A percentile compares a stretch with the other conserved stretches of the same genome.
These are phyloP conservation scores for Hemichromis elongatus DNA, from an alignment of 2,113 vertebrate genomes.

Conservation along the genomic window DNA sequence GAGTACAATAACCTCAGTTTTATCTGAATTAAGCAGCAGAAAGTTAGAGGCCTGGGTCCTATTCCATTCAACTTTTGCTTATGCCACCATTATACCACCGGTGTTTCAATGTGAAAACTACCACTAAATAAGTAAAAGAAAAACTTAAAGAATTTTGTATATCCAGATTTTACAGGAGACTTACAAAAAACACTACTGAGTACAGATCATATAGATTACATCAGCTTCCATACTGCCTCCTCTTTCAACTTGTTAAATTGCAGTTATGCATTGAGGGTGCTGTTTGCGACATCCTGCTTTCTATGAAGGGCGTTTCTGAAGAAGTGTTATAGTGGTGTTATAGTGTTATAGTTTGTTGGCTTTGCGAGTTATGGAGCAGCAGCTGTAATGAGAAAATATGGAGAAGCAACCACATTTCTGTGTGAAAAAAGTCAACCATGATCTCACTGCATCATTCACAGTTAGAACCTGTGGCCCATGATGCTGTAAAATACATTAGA, in stretches of 20 bases:
- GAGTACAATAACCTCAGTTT: too few relatives aligned
- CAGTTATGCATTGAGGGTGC: accelerated
- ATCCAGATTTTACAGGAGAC: background rate
- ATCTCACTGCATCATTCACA: background rate
- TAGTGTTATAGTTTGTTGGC: background rate
- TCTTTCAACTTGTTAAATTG: background rate
- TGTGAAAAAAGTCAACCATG: background rate
- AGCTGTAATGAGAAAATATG: background rate
- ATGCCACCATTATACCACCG: background rate
- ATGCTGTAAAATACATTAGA: background rate
- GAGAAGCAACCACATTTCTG: background rate
- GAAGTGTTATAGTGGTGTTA: background rate
- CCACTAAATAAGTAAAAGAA: background rate
- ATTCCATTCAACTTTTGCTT: background rate
- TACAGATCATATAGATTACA: background rate
- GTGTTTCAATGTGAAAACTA: background rate
- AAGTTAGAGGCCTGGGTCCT: too few relatives aligned
- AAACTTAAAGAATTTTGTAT: background rate
- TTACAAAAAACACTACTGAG: accelerated
- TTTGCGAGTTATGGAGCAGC: background rate
- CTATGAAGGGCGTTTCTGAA: background rate
- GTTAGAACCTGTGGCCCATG: background rate
- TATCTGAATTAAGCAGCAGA: too few relatives aligned
- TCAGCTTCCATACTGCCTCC: background rate
- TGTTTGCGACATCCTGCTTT: background rate